Evolutionary conservation across 2,888 invertebrate species (phyloP), one percentile per base, ranked within the genome.

Genomic region (Ommatoiulus sabulosus): DNA sequence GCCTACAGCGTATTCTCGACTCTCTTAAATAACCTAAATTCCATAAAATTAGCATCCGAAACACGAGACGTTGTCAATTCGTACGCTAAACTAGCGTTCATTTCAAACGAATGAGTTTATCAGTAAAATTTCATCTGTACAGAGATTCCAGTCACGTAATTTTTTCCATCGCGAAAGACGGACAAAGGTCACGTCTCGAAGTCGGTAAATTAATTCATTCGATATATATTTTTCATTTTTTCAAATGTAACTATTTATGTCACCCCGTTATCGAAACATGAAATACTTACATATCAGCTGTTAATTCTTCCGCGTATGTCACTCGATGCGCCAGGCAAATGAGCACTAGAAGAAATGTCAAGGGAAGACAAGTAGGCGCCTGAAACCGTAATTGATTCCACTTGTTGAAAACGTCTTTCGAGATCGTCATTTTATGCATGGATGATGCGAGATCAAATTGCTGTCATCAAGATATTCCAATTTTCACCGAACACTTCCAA

Each of bases 251-350:
- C n/a, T 57, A n/a, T 57, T n/a, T n/a, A 57, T 57, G 57, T 57
- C 57, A 57, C 57, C 57, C 57, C 15, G n/a, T 3, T 12, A 3
- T 17, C 17, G 10, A 17, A n/a, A 12, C 6, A 12, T 52, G 3
- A 12, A 17, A 4, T 24, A 72, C 72, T 72, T 7, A 72, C 72
- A 72, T 72, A 72, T 72, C 72, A 72, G 72, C 72, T 72, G 72
- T 72, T 72, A 72, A 72, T 72, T 72, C 72, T 24, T 72, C 72
- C 72, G 72, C 72, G n/a, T 72, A 24, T 72, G 72, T 72, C 72
- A 72, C 72, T 72, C 72, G 72, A 24, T 72, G 72, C 24, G n/a
- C 6, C 7, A 24, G 8, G 24, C 24, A 72, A 72, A 72, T 72
- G 20, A 72, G 72, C 72, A 17, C 72, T 8, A 72, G 24, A 72